Percentiles rank a stretch among this genome's conserved stretches.
Evolutionary conservation across 1,140 invertebrate genomes (phyloP).

Genomic region (Platyscapa corneri): DNA sequence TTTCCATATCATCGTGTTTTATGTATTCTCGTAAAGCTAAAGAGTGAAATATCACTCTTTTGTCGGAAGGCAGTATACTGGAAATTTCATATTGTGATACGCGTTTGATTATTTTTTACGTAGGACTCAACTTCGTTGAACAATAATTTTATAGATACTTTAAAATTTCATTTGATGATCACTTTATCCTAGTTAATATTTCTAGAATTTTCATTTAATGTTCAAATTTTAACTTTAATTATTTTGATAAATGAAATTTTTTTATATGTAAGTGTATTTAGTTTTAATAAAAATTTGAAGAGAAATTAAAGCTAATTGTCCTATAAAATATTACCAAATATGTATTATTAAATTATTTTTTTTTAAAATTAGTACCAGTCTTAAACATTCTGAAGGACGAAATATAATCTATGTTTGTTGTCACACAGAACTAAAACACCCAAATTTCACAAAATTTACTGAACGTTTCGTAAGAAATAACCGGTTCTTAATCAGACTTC

Average conservation of each 20-base stretch:
- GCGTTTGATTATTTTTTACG: not conserved
- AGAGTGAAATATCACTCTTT: constrained; percentile 1
- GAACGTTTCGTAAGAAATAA: no score
- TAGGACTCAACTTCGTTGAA: not conserved
- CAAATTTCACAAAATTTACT: no score
- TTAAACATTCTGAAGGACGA: no score
- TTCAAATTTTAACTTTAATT: not conserved
- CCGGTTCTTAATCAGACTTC: no score
- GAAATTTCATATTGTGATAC: not conserved
- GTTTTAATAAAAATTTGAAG: no score
- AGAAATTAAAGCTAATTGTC: no score
- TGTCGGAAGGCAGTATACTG: not conserved
- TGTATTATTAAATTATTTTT: no score
- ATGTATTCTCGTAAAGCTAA: not conserved
- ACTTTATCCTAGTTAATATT: not conserved
- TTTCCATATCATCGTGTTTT: not conserved
- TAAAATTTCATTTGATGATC: not conserved
- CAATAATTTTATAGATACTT: not conserved
- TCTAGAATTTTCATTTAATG: not conserved
- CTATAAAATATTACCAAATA: no score
- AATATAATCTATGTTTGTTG: no score
- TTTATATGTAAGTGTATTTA: not conserved
- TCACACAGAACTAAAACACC: no score
- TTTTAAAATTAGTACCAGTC: no score
- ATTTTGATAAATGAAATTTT: not conserved